These are phyloP conservation scores for Helicolenus hilgendorfi DNA, from an alignment of 2,797 vertebrate genomes.

Conservation along the genomic window DNA sequence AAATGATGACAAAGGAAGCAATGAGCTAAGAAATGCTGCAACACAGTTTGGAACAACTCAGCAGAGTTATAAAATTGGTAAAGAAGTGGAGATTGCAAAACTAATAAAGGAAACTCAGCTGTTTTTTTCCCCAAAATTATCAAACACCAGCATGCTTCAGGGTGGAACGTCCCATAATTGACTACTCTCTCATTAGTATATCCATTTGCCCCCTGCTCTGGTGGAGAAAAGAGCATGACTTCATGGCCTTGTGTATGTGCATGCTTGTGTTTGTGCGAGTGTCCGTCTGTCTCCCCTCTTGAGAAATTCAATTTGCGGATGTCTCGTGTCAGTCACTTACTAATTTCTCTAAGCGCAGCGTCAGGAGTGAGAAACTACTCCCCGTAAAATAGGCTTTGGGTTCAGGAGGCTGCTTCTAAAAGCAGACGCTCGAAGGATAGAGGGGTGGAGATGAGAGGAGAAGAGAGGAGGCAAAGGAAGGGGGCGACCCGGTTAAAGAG, in stretches of 20 bases:
- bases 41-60: neutral
- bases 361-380: constrained; percentile 77
- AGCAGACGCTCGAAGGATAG: constrained; percentile 52
- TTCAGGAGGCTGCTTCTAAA: constrained; percentile 74
- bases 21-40: constrained; percentile 1
- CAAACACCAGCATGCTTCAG: constrained; percentile 33
- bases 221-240: constrained; percentile 20
- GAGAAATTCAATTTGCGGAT: constrained; percentile 81
- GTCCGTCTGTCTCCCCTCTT: constrained; percentile 51
- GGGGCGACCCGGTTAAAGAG: constrained; percentile 37
- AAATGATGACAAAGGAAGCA: constrained; percentile 13
- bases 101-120: constrained; percentile 1
- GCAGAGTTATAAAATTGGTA: neutral
- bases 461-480: neutral
- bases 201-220: constrained; percentile 34
- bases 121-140: neutral
- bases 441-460: constrained; percentile 38
- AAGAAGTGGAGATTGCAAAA: constrained; percentile 19
- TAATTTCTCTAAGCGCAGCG: constrained; percentile 78
- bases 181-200: constrained; percentile 37
- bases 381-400: constrained; percentile 84
- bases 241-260: constrained; percentile 23
- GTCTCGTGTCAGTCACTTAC: constrained; percentile 78
- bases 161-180: constrained; percentile 39
- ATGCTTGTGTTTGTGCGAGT: constrained; percentile 33